Evolutionary conservation across 2,113 vertebrate genomes (phyloP), one percentile per base, ranked within the genome.

Genomic region (Promerops cafer): DNA sequence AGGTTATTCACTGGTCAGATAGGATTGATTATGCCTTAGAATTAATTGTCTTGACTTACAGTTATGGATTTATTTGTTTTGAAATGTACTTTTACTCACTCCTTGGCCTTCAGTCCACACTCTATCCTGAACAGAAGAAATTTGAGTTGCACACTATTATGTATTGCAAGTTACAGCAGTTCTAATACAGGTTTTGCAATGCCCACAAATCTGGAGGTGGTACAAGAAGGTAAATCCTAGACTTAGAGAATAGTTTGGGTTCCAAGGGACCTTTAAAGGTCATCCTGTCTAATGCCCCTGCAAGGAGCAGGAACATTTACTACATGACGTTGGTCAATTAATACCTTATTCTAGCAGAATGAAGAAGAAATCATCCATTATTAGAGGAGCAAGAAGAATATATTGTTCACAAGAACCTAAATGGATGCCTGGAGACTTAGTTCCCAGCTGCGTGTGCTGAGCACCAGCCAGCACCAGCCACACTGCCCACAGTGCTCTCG

Each of bases 51-150:
- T 86, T 81, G 42, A 91, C 68, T 94, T 75, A 83, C 11, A 35
- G 39, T 42, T 70, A 75, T 64, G 39, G 59, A 93, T 94, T 79
- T 90, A 37, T 87, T 93, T 93, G 21, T 45, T 90, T 78, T 87
- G 35, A 87, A 93, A 60, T 49, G 20, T 45, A 42, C 13, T 92
- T 70, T 75, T 82, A 49, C 31, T 70, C 10, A 66, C 39, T 57
- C 24, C 35, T 68, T 88, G 61, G 23, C 30, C 87, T 92, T 42
- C n/a, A 42, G 37, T 88, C 33, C 50, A 74, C 23, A 27, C 27
- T 75, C 50, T 24, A 15, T 59, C 40, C 64, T 50, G 68, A 86
- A 50, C 8, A 74, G 45, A 64, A 92, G 54, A 80, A 63, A 84
- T 2, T 0, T 7, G 47, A 80, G 49, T 69, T 56, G 52, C 68